Conservation (phyloP, 1,140 invertebrate species). For the Drosophila novamexicana region DNA sequence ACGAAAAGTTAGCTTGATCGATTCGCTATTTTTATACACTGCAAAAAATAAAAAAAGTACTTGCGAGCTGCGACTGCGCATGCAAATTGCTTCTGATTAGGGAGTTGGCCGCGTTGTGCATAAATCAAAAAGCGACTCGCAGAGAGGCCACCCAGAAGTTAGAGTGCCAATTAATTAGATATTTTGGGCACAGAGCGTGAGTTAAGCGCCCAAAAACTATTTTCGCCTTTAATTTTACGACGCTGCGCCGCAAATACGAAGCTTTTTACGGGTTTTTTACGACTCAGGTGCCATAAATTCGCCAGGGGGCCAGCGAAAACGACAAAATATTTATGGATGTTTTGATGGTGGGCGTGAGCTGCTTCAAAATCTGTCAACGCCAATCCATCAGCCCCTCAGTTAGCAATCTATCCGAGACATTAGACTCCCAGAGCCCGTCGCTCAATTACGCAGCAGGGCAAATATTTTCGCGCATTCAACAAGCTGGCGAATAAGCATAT, state of each 20-base stretch:
- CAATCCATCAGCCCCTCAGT: conserved; percentile 10
- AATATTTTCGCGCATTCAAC: conserved; percentile 61
- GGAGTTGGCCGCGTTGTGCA: conserved; percentile 57
- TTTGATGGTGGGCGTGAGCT: conserved; percentile 68
- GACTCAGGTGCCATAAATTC: conserved; percentile 71
- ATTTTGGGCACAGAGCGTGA: conserved; percentile 66
- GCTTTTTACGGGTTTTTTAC: conserved; percentile 75
- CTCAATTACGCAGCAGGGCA: conserved; percentile 64
- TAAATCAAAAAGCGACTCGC: conserved; percentile 68
- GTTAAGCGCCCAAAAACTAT: conserved; percentile 71
- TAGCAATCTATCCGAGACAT: not conserved
- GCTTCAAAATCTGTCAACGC: conserved; percentile 63
- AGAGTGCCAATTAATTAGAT: conserved; percentile 70
- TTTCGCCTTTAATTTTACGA: conserved; percentile 75
- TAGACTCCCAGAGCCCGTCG: conserved; percentile 21
- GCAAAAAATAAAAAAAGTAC: conserved; percentile 46
- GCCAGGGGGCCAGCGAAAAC: conserved; percentile 44
- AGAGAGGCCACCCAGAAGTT: conserved; percentile 69
- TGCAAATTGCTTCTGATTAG: conserved; percentile 74
- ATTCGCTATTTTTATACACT: conserved; percentile 53
- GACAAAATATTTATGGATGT: conserved; percentile 82
- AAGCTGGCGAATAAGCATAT: conserved; percentile 63
- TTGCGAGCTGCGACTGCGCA: conserved; percentile 41
- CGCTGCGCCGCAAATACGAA: conserved; percentile 12
- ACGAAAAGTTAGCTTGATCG: conserved; percentile 7